Conservation (phyloP, 1,140 invertebrate species). For the Drosophila arawakana region DNA sequence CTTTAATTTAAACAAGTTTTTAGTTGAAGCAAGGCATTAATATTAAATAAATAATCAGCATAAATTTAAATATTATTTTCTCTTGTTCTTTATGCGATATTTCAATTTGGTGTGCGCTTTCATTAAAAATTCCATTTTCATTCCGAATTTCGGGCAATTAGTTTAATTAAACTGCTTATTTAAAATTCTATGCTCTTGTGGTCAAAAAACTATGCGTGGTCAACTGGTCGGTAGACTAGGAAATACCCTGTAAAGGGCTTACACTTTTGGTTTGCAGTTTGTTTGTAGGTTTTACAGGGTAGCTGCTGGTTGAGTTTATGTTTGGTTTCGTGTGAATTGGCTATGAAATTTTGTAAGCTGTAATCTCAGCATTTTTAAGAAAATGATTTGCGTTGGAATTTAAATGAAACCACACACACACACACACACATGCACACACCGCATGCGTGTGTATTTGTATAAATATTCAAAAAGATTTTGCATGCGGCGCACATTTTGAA, state of each 20-base stretch:
- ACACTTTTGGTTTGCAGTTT: background rate
- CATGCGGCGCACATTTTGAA: conserved; percentile 82
- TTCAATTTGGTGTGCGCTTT: conserved; percentile 27
- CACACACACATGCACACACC: background rate
- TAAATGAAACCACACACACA: conserved; percentile 28
- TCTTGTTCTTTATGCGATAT: conserved; percentile 13
- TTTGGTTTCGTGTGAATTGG: conserved; percentile 26
- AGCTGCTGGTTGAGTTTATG: background rate
- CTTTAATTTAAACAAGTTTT: background rate
- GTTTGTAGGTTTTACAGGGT: background rate
- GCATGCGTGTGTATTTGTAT: conserved; percentile 45
- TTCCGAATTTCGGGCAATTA: conserved; percentile 53
- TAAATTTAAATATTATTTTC: conserved; percentile 20
- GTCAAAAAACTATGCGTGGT: background rate
- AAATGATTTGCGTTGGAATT: conserved; percentile 50
- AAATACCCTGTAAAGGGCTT: background rate
- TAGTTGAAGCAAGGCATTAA: background rate
- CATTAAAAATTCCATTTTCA: conserved; percentile 47
- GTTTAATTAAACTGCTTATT: conserved; percentile 59
- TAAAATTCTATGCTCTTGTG: conserved; percentile 36
- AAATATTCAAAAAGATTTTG: conserved; percentile 81
- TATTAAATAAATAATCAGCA: background rate
- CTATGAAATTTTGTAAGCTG: conserved; percentile 44
- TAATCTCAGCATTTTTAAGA: conserved; percentile 42
- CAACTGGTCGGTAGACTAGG: background rate